Percentiles rank a stretch among this genome's conserved stretches.
Conservation (phyloP, 2,888 invertebrate species). For the Palloptera scutellata region DNA sequence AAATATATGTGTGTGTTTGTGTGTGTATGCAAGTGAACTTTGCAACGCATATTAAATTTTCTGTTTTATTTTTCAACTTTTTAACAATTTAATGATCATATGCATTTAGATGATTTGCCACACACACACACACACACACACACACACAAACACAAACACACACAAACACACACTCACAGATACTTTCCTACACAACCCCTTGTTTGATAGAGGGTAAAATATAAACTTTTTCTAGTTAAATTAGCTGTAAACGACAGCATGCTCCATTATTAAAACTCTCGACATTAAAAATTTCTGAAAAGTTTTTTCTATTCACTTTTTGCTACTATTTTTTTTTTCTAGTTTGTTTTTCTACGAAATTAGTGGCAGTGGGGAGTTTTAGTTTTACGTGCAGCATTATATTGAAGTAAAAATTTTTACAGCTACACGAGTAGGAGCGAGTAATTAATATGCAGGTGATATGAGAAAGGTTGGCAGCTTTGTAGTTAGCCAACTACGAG, state of each 20-base stretch:
- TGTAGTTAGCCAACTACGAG: too few species aligned
- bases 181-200: constrained; percentile 39
- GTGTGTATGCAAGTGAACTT: not conserved
- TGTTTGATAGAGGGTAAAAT: constrained; percentile 48
- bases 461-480: too few species aligned
- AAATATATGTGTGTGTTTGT: not conserved
- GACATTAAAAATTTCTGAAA: constrained; percentile 13
- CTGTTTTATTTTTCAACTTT: constrained; percentile 25
- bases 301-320: not conserved
- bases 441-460: too few species aligned
- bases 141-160: too few species aligned
- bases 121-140: too few species aligned
- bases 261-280: constrained; percentile 16
- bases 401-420: too few species aligned
- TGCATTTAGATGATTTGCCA: constrained; percentile 51
- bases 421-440: too few species aligned
- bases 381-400: too few species aligned
- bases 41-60: constrained; percentile 41
- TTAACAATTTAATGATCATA: constrained; percentile 52
- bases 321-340: too few species aligned
- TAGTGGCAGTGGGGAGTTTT: too few species aligned
- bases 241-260: constrained; percentile 30
- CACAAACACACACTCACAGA: constrained; percentile 30
- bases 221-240: constrained; percentile 30
- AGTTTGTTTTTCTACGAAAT: too few species aligned